Evolutionary conservation across 1,140 invertebrate genomes (phyloP), one percentile per base, ranked within the genome.

Genomic region (Aphis craccivora): DNA sequence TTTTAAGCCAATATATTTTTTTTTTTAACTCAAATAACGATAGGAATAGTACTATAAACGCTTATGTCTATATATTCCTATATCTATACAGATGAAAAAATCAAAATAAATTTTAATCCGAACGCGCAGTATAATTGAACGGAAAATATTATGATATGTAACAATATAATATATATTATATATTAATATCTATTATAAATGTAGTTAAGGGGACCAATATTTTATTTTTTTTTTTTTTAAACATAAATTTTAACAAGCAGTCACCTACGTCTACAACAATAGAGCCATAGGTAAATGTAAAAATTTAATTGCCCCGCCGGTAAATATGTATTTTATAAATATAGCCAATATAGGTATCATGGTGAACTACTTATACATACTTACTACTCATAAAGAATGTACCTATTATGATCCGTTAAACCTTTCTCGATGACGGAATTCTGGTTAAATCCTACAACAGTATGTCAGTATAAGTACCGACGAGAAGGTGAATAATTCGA

Each of bases 401-500:
- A n/a, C n/a, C n/a, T n/a, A 83, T 83, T 40, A 83, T 83, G 35
- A 83, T 83, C 60, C 76, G 35, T 40, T 83, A 23, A 83, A 83
- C 35, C 35, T 40, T 23, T 40, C 37, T 3, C n/a, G 35, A 83
- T 22, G 81, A 83, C 7, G 20, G 35, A 83, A 3, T 83, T 23
- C 81, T 40, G 81, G 22, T 83, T 83, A 76, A 20, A 35, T 81
- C 18, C n/a, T 37, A 22, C 8, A 35, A 22, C 8, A 35, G 18
- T 7, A 35, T n/a, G 20, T 8, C 8, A 35, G 18, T 7, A 35
- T n/a, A 35, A 81, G 35, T 83, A 23, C 37, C 7, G 37, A 40
- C 81, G 14, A 23, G 60, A n/a, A 76, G 81, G 81, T 83, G 22
- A 83, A 83, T 83, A 83, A 83, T 83, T 40, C 37, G 37, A 83